Evolutionary conservation across 2,113 vertebrate species (phyloP).

Genomic region (Silurus glanis): DNA sequence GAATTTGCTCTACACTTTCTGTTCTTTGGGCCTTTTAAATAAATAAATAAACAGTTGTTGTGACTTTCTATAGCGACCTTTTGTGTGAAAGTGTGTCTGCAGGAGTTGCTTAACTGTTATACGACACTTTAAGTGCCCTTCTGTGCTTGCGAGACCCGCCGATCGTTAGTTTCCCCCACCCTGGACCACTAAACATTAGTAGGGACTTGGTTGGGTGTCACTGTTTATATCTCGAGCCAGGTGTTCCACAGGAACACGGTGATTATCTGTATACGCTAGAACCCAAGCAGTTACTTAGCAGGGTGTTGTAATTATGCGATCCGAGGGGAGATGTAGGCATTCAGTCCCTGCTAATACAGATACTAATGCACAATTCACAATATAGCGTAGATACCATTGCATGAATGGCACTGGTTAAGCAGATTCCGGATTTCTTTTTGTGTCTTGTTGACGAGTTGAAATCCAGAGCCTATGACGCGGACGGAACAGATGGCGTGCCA

Average conservation of each 20-base stretch:
- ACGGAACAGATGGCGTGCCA: conserved; percentile 2
- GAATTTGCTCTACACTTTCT: background rate
- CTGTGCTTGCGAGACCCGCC: background rate
- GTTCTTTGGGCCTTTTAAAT: background rate
- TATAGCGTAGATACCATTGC: background rate
- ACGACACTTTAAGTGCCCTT: conserved; percentile 18
- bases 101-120: conserved; percentile 9
- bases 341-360: background rate
- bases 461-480: background rate
- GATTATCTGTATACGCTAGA: conserved; percentile 5
- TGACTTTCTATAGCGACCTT: background rate
- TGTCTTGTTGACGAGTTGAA: conserved; percentile 1
- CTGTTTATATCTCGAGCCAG: conserved; percentile 2
- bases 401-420: background rate
- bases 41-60: conserved; percentile 3
- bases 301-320: conserved; percentile 17
- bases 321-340: conserved; percentile 1
- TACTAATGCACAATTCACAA: background rate
- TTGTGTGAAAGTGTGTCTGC: conserved; percentile 3
- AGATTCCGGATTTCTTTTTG: background rate
- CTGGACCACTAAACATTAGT: background rate
- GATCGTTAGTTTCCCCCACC: background rate
- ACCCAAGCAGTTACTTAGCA: conserved; percentile 12
- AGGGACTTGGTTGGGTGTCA: background rate
- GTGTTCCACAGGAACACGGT: conserved; percentile 7